Base-by-base conservation (phyloP, 2,888 invertebrate genomes). In the Polymixis lichenea region DNA sequence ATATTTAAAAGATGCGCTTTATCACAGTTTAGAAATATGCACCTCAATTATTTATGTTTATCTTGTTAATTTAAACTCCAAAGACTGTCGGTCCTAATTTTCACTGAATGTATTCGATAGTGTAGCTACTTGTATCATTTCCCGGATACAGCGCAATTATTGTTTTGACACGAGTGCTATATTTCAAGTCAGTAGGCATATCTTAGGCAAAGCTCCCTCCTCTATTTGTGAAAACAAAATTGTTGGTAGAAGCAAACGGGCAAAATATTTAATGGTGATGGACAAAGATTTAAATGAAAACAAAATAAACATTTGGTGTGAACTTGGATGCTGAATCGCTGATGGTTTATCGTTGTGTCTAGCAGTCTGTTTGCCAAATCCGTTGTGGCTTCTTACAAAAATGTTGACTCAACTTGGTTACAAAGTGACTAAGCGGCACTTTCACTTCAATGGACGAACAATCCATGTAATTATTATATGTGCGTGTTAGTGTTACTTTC, bases 401-500 rank as follows among this genome's bases (percentile, higher is more conserved):
- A 76, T 64, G 67, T 81, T 84, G 81, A 82, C 78, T 80, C 77
- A 74, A 78, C 78, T 72, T 84, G 75, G 78, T 80, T 82, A 86
- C 64, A 77, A 78, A 72, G 70, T 83, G 80, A 83, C 83, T 82
- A 73, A 74, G 70, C 77, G 79, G 72, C 69, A 89, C 90, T 90
- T 90, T 89, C 89, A 88, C 90, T 84, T 77, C 74, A 76, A 77
- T 79, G 75, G 82, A 80, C 80, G 75, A 86, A 77, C 81, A 83
- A 84, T 85, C 78, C 82, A 76, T 88, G 71, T 80, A 84, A 82
- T 88, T 86, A 85, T 80, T 72, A 85, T 83, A 79, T 82, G 82
- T 84, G 83, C 81, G 80, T 81, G 84, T 84, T 85, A 73, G 73
- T 78, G 81, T 87, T 82, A 89, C 90, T 91, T 91, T 91, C 91